phyloP scores from a whole-genome alignment of 2,797 vertebrate species.

The Lutjanus argentimaculatus region DNA sequence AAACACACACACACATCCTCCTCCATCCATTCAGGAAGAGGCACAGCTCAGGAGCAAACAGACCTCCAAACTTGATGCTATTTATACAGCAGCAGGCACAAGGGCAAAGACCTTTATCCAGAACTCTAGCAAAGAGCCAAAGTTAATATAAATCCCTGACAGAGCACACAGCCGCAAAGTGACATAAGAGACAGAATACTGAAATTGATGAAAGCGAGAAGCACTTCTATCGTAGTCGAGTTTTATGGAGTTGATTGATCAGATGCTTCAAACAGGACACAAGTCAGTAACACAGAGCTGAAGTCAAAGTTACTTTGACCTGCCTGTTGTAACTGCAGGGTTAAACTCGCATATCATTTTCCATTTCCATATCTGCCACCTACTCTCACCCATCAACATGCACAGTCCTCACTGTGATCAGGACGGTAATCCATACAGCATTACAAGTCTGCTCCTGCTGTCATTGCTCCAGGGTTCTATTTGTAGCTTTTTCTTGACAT shows the following conservation, averaged over 20 bases:
- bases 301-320: not conserved
- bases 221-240: not conserved
- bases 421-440: not conserved
- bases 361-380: not conserved
- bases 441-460: not conserved
- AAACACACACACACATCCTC: conserved; percentile 7
- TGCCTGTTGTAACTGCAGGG: not conserved
- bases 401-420: not conserved
- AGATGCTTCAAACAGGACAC: conserved; percentile 2
- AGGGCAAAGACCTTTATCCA: conserved; percentile 40
- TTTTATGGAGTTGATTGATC: conserved; percentile 7
- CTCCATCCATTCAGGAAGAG: conserved; percentile 46
- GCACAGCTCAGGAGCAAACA: conserved; percentile 53
- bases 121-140: conserved; percentile 25
- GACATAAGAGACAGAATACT: conserved; percentile 9
- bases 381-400: conserved; percentile 1
- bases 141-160: conserved; percentile 32
- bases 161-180: conserved; percentile 7
- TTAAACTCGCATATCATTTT: not conserved
- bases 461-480: not conserved
- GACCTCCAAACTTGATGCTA: conserved; percentile 39
- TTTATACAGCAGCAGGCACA: conserved; percentile 50
- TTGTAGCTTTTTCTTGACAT: not conserved
- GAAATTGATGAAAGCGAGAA: not conserved
- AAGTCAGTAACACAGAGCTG: not conserved